Evolutionary conservation across 2,888 invertebrate species (phyloP), one percentile per base, ranked within the genome.

Genomic region (Keiferia lycopersicella): DNA sequence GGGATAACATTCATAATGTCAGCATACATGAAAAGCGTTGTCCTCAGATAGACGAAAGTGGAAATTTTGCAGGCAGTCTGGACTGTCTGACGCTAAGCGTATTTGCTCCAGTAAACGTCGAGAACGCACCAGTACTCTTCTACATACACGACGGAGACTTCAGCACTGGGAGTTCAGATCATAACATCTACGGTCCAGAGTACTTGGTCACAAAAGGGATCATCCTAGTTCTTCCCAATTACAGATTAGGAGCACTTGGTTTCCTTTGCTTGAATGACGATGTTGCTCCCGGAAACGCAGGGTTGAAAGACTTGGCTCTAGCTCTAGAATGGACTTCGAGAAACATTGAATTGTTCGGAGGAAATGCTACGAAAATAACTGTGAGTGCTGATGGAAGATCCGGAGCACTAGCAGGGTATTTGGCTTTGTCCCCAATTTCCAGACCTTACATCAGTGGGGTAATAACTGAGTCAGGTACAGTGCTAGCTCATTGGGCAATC

Each of bases 61-160:
- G 77, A 39, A 41, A 57, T 10, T 73, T 67, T 20, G 70, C 75
- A 3, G 89, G 85, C 11, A 75, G 74, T 39, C 56, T 65, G 1
- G 77, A 87, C 48, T 91, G 91, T 66, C 73, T 91, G n/a, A 88
- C 87, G 14, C 69, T 91, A 18, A 91, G 84, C 67, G 78, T 91
- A 16, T 91, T 88, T 66, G 76, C 77, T 30, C 83, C 83, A 26
- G 61, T 45, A 12, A 64, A 67, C 6, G 71, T 72, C 8, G 48
- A 67, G 20, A 76, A 78, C 51, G 78, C 78, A 11, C 77, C 79
- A 61, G 85, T 89, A 0, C 74, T 89, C 1, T 86, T 89, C 61
- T 81, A 88, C 64, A 86, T 92, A 51, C 88, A 92, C 66, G 88
- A 82, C 61, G 85, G 88, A 30, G 77, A 81, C 51, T 88, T 84